A percentile compares a stretch with the other conserved stretches of the same genome.
Evolutionary conservation across 2,888 invertebrate genomes (phyloP).

Genomic region (Phragmatobia fuliginosa): DNA sequence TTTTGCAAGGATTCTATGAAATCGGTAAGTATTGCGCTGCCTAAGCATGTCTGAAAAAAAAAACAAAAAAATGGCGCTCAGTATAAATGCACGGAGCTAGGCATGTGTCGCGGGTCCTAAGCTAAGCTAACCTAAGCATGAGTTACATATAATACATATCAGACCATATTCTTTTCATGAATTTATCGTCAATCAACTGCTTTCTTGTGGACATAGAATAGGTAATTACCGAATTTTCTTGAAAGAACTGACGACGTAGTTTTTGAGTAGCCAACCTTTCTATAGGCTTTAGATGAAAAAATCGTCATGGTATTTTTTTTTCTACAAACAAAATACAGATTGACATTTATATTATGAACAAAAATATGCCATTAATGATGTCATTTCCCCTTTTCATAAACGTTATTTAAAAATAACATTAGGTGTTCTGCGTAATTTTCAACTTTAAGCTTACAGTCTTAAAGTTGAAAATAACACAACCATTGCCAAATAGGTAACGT

Average conservation of each 20-base stretch:
- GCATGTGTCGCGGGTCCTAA: slow-evolving; percentile 31
- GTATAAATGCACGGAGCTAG: slow-evolving; percentile 44
- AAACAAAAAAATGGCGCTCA: slow-evolving; percentile 44
- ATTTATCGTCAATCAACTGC: not conserved
- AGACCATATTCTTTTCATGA: slow-evolving; percentile 2
- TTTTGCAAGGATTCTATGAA: slow-evolving; percentile 79
- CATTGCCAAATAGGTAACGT: too few species aligned
- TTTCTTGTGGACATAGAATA: not conserved
- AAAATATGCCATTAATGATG: too few species aligned
- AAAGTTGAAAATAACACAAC: too few species aligned
- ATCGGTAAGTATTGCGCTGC: slow-evolving; percentile 73
- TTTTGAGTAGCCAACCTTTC: too few species aligned
- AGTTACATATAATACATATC: slow-evolving; percentile 18
- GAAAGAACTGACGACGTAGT: not conserved
- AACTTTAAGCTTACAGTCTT: too few species aligned
- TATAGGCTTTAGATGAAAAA: too few species aligned
- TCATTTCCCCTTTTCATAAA: too few species aligned
- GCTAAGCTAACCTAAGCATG: slow-evolving; percentile 41
- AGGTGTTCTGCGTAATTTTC: too few species aligned
- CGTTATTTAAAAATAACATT: too few species aligned
- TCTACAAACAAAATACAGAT: too few species aligned
- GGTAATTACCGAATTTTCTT: not conserved
- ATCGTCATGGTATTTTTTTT: too few species aligned
- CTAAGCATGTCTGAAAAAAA: slow-evolving; percentile 54
- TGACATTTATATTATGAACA: too few species aligned